phyloP scores from a whole-genome alignment of 2,888 invertebrate species.

The Stramonita haemastoma region DNA sequence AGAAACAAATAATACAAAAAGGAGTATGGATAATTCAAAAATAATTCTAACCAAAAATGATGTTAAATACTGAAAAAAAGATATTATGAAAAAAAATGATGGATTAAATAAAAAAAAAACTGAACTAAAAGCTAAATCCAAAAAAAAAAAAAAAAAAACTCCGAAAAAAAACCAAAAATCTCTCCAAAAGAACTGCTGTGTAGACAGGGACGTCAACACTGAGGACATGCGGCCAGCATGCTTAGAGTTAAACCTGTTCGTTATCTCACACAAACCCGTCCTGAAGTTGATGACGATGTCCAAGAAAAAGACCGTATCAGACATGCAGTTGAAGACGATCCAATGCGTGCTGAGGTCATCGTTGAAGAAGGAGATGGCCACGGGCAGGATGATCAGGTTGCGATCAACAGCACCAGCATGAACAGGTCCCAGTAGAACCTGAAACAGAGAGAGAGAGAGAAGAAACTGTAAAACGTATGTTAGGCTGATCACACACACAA shows the following conservation, averaged over 20 bases:
- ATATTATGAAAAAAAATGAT: neutral
- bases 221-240: constrained; percentile 23
- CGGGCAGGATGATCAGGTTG: constrained; percentile 99
- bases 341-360: constrained; percentile 99
- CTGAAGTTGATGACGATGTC: constrained; percentile 99
- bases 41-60: neutral
- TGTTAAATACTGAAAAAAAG: neutral
- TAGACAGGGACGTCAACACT: neutral
- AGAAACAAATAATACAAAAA: neutral
- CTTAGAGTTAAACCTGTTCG: constrained; percentile 34
- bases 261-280: constrained; percentile 87
- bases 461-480: neutral
- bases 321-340: constrained; percentile 99
- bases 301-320: constrained; percentile 99
- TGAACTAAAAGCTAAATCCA: neutral
- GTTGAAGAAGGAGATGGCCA: constrained; percentile 99
- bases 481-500: neutral
- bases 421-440: constrained; percentile 99
- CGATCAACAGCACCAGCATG: constrained; percentile 97
- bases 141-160: neutral
- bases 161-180: neutral
- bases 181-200: neutral
- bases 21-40: neutral
- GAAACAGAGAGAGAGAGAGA: constrained; percentile 83
- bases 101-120: neutral